phyloP scores from a whole-genome alignment of 2,797 vertebrate species.

The Cuniculus paca region DNA sequence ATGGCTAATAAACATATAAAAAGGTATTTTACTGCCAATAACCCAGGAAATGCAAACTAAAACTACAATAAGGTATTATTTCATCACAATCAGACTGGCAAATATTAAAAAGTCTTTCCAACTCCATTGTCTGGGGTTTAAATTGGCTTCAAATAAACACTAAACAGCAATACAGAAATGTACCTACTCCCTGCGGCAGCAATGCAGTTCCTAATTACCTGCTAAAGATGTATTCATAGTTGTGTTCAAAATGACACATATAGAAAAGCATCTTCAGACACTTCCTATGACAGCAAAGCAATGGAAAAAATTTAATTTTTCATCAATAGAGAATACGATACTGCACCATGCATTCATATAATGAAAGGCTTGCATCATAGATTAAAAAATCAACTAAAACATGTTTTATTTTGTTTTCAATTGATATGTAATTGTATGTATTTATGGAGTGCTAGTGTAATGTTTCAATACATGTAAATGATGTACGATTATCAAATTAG shows the following conservation, averaged over 20 bases:
- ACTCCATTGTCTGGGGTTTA: not conserved
- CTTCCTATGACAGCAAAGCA: not conserved
- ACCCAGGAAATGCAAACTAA: not conserved
- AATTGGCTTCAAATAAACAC: not conserved
- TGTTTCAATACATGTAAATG: not conserved
- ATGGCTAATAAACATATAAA: not conserved
- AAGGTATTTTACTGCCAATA: not conserved
- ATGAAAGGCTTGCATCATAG: no score
- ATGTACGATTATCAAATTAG: not conserved
- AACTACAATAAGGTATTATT: not conserved
- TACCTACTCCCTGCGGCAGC: no score
- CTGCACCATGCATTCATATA: rapidly evolving
- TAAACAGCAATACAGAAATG: rapidly evolving
- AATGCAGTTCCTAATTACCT: not conserved
- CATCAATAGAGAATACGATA: not conserved
- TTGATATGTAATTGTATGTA: not conserved
- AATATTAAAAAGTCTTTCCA: not conserved
- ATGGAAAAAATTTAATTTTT: not conserved
- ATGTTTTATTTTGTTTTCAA: not conserved
- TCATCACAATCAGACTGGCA: not conserved
- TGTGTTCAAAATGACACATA: rapidly evolving
- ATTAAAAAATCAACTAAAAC: no score
- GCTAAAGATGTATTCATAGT: not conserved
- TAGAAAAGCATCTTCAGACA: rapidly evolving
- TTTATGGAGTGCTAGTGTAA: no score